phyloP scores from a whole-genome alignment of 2,888 invertebrate species.

The Plagodis pulveraria region DNA sequence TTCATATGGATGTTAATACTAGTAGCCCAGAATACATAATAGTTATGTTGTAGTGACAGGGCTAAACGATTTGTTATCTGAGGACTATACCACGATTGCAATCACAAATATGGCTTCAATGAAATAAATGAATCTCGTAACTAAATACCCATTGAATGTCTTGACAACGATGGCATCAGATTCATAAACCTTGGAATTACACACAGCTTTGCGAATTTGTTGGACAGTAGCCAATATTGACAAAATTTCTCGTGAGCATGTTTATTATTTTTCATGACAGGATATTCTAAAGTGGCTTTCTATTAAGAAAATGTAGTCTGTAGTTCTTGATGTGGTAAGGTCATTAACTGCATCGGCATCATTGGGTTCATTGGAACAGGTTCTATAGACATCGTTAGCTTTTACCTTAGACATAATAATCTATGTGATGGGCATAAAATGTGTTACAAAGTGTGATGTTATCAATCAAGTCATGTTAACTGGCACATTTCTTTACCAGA shows the following conservation, averaged over 20 bases:
- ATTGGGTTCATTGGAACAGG: conserved; percentile 18
- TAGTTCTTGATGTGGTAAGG: conserved; percentile 9
- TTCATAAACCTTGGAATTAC: conserved; percentile 16
- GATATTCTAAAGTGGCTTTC: conserved; percentile 19
- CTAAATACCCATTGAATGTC: conserved; percentile 20
- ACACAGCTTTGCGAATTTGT: conserved; percentile 28
- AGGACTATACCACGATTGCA: conserved; percentile 17
- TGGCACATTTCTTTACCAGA: conserved; percentile 6
- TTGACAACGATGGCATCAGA: conserved; percentile 15
- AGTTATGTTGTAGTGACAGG: not conserved
- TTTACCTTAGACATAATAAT: conserved; percentile 15
- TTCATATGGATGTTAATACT: conserved; percentile 8
- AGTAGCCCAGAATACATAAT: conserved; percentile 6
- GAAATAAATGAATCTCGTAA: conserved; percentile 20
- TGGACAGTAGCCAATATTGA: conserved; percentile 47
- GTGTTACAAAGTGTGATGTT: conserved; percentile 9
- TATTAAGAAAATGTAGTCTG: conserved; percentile 5
- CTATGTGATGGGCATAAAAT: conserved; percentile 11
- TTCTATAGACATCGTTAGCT: conserved; percentile 16
- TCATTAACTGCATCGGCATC: conserved; percentile 19
- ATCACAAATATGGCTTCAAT: conserved; percentile 19
- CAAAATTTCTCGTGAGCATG: conserved; percentile 38
- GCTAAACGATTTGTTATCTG: conserved; percentile 22
- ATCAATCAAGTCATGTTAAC: conserved; percentile 1
- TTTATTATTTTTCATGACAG: conserved; percentile 34